A percentile compares a stretch with the other conserved stretches of the same genome.
Evolutionary conservation across 2,113 vertebrate species (phyloP).

Genomic region (Tichodroma muraria): DNA sequence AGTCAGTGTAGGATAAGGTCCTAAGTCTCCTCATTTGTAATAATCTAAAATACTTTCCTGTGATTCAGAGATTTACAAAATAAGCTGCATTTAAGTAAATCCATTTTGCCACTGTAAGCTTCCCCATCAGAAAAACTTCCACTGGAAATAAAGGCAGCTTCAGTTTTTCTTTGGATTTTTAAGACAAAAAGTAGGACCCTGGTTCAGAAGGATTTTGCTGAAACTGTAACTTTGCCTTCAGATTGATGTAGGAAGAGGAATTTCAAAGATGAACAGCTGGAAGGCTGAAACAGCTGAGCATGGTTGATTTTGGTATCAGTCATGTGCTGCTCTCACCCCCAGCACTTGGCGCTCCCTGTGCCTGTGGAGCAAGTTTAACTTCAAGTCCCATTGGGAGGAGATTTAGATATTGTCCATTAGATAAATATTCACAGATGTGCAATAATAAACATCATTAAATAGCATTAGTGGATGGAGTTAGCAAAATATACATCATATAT

Average conservation of each 20-base stretch:
- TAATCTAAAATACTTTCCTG: neutral
- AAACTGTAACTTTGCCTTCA: neutral
- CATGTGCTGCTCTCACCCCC: neutral
- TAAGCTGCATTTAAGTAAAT: neutral
- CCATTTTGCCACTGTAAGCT: neutral
- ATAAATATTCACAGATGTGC: neutral
- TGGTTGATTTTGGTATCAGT: neutral
- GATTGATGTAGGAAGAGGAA: neutral
- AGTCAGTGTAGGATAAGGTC: neutral
- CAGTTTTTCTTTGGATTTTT: neutral
- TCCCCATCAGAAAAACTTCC: neutral
- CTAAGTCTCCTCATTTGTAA: neutral
- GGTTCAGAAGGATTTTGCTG: neutral
- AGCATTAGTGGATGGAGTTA: neutral
- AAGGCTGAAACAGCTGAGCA: rapidly evolving
- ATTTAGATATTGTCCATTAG: neutral
- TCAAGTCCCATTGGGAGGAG: neutral
- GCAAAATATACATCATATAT: neutral
- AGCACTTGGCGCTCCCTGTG: neutral
- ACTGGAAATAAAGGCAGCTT: neutral
- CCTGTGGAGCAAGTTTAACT: neutral
- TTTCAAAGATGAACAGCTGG: neutral
- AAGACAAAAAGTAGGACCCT: neutral
- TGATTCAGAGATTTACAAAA: neutral
- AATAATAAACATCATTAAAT: neutral